Evolutionary conservation across 2,797 vertebrate species (phyloP), one percentile per base, ranked within the genome.

Genomic region (Megalops cyprinoides): DNA sequence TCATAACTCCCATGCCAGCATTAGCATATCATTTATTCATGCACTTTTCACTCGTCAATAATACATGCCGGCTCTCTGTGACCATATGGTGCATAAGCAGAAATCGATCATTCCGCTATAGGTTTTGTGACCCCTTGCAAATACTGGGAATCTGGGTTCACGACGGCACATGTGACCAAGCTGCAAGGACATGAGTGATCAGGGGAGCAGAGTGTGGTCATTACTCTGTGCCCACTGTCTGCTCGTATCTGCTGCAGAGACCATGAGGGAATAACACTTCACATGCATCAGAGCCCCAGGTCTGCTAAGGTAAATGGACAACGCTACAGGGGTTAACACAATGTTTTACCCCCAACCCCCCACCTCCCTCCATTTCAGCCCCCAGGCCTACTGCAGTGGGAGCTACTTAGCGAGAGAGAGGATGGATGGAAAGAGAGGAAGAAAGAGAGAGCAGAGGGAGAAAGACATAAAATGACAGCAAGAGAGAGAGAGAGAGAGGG

Each of bases 301-400:
- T 0, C 39, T 2, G 14, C 80, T 15, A 62, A 51, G 31, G 83
- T 83, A 87, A 87, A 87, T 78, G 80, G 86, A 79, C 86, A 84
- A 58, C 55, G 62, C 84, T 87, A 56, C 77, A 37, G 84, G 34
- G 88, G 89, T 87, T 90, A 86, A 88, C 91, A 87, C 80, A 83
- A 84, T 84, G 78, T 65, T 81, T 79, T 85, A 89, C 90, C 89
- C 90, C 20, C 8, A 89, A 90, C 89, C 90, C 20, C 8, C n/a
- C n/a, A n/a, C n/a, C n/a, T n/a, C n/a, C n/a, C n/a, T n/a, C n/a
- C 28, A 67, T 62, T 1, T 28, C 60, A 31, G 28, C 60, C 60
- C 60, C 34, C 60, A 9, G 62, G 37, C 39, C 62, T 15, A 62
- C 28, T 14, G 37, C 20, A 8, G 7, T 10, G 9, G 51, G 15